These are phyloP conservation scores for Eupithecia centaureata DNA, from an alignment of 2,888 invertebrate species.

Conservation along the genomic window DNA sequence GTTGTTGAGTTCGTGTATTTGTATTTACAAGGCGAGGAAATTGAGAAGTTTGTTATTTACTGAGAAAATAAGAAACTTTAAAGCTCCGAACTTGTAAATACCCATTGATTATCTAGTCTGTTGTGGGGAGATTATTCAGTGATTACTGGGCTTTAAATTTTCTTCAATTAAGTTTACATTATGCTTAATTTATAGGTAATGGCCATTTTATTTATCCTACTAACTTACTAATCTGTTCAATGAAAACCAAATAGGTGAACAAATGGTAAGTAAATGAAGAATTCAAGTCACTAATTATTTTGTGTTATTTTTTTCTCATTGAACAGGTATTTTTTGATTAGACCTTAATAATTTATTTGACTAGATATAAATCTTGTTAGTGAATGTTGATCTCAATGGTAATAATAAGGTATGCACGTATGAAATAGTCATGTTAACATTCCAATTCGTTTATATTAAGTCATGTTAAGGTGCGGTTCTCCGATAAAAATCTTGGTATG, in stretches of 20 bases:
- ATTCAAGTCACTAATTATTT: background rate
- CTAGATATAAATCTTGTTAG: conserved; percentile 19
- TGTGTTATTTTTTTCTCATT: conserved; percentile 5
- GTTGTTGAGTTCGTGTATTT: conserved; percentile 6
- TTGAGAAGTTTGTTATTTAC: background rate
- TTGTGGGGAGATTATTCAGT: background rate
- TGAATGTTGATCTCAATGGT: conserved; percentile 45
- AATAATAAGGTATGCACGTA: conserved; percentile 36
- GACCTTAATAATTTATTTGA: background rate
- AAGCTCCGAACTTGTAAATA: background rate
- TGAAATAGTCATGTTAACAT: conserved; percentile 57
- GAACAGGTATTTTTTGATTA: conserved; percentile 2
- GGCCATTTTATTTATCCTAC: background rate
- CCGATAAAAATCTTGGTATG: conserved; percentile 3
- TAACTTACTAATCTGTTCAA: background rate
- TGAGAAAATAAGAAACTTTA: conserved; percentile 2
- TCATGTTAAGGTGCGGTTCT: conserved; percentile 40
- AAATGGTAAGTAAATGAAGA: background rate
- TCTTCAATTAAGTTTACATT: background rate
- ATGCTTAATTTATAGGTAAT: background rate
- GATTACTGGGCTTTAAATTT: background rate
- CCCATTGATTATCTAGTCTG: background rate
- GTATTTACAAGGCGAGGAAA: background rate
- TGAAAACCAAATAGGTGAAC: background rate
- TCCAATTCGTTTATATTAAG: conserved; percentile 57